Conservation (phyloP, 2,113 vertebrate species). For the Sturnus vulgaris region DNA sequence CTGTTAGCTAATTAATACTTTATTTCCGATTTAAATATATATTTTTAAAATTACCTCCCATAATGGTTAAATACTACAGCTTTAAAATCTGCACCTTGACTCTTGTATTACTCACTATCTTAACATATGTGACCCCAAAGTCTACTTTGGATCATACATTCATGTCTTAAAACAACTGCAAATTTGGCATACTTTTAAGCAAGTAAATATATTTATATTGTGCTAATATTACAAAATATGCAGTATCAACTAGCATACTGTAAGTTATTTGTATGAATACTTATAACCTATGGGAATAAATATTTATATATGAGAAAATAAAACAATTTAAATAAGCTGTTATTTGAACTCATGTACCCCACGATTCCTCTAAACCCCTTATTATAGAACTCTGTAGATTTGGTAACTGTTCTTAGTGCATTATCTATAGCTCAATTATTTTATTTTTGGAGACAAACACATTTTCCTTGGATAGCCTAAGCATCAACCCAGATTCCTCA, state of each 20-base stretch:
- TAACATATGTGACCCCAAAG: neutral
- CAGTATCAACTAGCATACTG: neutral
- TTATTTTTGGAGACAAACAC: neutral
- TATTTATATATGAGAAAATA: neutral
- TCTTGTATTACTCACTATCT: neutral
- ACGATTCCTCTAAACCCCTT: neutral
- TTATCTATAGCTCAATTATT: neutral
- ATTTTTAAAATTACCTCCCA: fast-evolving
- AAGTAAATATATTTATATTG: neutral
- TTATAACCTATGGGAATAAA: neutral
- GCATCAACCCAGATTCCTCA: neutral
- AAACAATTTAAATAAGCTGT: neutral
- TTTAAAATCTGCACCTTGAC: neutral
- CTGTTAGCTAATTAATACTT: neutral
- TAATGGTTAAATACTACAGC: neutral
- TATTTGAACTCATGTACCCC: neutral
- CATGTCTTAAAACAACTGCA: neutral
- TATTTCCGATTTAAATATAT: neutral
- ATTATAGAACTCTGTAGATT: neutral
- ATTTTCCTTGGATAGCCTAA: neutral
- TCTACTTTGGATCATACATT: neutral
- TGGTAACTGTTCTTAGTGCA: neutral
- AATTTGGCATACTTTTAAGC: neutral
- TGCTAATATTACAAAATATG: neutral
- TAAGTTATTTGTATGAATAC: neutral